phyloP scores from a whole-genome alignment of 2,797 vertebrate genomes.

The Haliaeetus vocifer region DNA sequence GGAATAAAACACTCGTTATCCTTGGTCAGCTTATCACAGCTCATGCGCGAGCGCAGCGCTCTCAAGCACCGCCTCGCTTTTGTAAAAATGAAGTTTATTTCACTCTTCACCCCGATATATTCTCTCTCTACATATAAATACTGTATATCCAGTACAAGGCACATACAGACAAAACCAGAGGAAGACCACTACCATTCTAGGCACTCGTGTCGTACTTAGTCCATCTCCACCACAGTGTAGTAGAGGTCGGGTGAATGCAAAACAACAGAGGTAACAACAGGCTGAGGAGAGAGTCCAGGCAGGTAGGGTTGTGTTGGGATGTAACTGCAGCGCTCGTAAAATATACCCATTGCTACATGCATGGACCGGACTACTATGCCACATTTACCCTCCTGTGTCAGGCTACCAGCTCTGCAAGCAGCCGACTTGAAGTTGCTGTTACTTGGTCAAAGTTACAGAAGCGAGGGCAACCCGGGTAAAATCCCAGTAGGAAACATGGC shows the following conservation, averaged over 20 bases:
- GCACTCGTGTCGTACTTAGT: slow-evolving; percentile 54
- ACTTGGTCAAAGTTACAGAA: slow-evolving; percentile 79
- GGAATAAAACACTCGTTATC: background rate
- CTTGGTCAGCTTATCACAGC: background rate
- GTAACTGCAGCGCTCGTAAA: slow-evolving; percentile 80
- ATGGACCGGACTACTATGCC: slow-evolving; percentile 71
- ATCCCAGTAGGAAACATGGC: slow-evolving; percentile 81
- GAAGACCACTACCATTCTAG: slow-evolving; percentile 68
- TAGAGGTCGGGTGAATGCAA: slow-evolving; percentile 63
- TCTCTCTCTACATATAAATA: slow-evolving; percentile 82
- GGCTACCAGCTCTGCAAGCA: slow-evolving; percentile 78
- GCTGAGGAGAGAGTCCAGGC: slow-evolving; percentile 79
- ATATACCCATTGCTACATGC: slow-evolving; percentile 80
- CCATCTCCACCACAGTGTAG: slow-evolving; percentile 58
- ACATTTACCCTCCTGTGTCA: slow-evolving; percentile 69
- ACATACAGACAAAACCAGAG: slow-evolving; percentile 73
- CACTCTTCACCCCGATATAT: slow-evolving; percentile 32
- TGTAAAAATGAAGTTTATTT: background rate
- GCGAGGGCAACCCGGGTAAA: slow-evolving; percentile 77
- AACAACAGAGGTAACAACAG: slow-evolving; percentile 74
- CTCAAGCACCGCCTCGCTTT: background rate
- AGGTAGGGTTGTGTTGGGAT: slow-evolving; percentile 75
- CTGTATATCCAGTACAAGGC: slow-evolving; percentile 76
- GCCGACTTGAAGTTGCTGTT: slow-evolving; percentile 78
- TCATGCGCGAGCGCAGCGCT: background rate